These are phyloP conservation scores for Saxidomus purpurata DNA, from an alignment of 1,140 invertebrate species.

Conservation along the genomic window DNA sequence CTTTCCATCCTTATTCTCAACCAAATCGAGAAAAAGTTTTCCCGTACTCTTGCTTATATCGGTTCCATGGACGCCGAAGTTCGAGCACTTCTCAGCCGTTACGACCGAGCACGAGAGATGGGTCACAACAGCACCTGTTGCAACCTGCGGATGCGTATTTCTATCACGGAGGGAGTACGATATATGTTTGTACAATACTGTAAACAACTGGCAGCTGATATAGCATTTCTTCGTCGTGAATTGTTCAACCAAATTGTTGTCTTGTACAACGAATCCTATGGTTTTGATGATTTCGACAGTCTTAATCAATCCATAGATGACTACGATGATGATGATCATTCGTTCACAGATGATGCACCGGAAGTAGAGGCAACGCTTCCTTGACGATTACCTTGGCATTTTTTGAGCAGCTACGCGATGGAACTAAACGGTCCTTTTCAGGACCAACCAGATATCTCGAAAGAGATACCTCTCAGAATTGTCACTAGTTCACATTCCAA, in stretches of 20 bases:
- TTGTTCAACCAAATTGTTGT: neutral
- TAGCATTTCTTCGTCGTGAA: neutral
- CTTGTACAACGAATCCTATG: neutral
- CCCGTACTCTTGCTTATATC: neutral
- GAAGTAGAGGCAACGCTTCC: neutral
- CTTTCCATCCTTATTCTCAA: neutral
- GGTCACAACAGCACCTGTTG: neutral
- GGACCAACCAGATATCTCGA: conserved; percentile 18
- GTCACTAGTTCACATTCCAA: neutral
- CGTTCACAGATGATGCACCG: neutral
- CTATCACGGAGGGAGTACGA: conserved; percentile 18
- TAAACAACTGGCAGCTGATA: neutral
- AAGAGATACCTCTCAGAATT: neutral
- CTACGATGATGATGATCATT: neutral
- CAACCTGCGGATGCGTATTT: conserved; percentile 24
- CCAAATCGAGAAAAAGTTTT: neutral
- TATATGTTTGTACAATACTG: conserved; percentile 25
- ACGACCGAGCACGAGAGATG: neutral
- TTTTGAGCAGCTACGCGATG: neutral
- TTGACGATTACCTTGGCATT: neutral
- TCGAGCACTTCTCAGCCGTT: neutral
- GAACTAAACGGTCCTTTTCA: conserved; percentile 40
- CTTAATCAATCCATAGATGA: neutral
- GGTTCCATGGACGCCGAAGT: neutral
- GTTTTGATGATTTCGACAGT: neutral